Conservation (phyloP, 2,113 vertebrate genomes). For the Terrapene triunguis region DNA sequence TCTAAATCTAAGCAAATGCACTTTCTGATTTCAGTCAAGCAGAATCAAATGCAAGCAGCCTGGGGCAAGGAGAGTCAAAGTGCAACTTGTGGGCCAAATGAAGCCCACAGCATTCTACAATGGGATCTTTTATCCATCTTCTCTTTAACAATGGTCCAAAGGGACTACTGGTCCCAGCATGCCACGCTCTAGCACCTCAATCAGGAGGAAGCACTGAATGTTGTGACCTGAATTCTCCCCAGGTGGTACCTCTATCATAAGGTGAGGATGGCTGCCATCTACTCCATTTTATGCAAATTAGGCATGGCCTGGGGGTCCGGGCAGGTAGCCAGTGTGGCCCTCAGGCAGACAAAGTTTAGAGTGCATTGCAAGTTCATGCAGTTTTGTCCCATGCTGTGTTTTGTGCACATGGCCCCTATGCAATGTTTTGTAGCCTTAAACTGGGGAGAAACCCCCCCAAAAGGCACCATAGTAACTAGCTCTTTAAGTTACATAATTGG, state of each 20-base stretch:
- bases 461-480: neutral
- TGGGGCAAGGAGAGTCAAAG: conserved; percentile 14
- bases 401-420: neutral
- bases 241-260: neutral
- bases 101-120: neutral
- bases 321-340: rapidly evolving
- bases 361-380: neutral
- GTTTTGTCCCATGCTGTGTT: neutral
- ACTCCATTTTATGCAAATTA: neutral
- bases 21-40: conserved; percentile 72
- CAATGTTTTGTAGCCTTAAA: neutral
- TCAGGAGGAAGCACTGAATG: neutral
- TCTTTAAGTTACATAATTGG: neutral
- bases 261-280: neutral
- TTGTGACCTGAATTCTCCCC: neutral
- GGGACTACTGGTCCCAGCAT: neutral
- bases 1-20: conserved; percentile 59
- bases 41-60: conserved; percentile 8
- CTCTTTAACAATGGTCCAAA: neutral
- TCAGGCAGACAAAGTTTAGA: neutral
- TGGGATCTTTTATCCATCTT: conserved; percentile 19
- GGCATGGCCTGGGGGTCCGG: neutral
- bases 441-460: neutral
- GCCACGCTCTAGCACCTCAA: neutral
- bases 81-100: neutral